phyloP scores from a whole-genome alignment of 2,888 invertebrate genomes.

The Polyploca ridens region DNA sequence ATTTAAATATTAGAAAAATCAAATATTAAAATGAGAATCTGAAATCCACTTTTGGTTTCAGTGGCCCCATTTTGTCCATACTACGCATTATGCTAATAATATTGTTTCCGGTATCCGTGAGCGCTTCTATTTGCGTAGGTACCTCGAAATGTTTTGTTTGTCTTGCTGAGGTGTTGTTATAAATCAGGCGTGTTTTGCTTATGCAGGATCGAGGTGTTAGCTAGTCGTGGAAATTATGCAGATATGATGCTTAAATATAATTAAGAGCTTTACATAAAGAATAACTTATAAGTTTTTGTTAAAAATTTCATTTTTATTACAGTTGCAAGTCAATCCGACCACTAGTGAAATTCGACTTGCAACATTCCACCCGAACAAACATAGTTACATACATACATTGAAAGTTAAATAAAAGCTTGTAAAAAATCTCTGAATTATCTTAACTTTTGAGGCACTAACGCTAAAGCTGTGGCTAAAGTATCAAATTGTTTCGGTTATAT shows the following conservation, averaged over 20 bases:
- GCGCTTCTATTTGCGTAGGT: conserved; percentile 35
- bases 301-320: too few species aligned
- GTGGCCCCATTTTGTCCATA: conserved; percentile 32
- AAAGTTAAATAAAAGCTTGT: too few species aligned
- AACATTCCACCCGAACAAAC: too few species aligned
- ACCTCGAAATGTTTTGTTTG: conserved; percentile 44
- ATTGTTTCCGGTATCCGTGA: conserved; percentile 41
- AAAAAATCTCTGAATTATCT: not conserved
- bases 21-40: conserved; percentile 26
- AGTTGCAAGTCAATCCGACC: too few species aligned
- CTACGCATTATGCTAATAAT: conserved; percentile 53
- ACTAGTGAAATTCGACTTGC: too few species aligned
- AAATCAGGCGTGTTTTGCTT: conserved; percentile 13
- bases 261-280: too few species aligned
- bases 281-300: too few species aligned
- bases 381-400: too few species aligned
- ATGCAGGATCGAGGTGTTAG: conserved; percentile 14
- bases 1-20: not conserved
- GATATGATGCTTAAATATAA: conserved; percentile 14
- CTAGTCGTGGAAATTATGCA: conserved; percentile 21
- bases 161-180: conserved; percentile 31
- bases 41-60: conserved; percentile 70
- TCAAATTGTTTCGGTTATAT: not conserved
- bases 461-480: too few species aligned
- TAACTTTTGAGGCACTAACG: too few species aligned